Evolutionary conservation across 2,113 vertebrate genomes (phyloP), one percentile per base, ranked within the genome.

Genomic region (Edolisoma coerulescens): DNA sequence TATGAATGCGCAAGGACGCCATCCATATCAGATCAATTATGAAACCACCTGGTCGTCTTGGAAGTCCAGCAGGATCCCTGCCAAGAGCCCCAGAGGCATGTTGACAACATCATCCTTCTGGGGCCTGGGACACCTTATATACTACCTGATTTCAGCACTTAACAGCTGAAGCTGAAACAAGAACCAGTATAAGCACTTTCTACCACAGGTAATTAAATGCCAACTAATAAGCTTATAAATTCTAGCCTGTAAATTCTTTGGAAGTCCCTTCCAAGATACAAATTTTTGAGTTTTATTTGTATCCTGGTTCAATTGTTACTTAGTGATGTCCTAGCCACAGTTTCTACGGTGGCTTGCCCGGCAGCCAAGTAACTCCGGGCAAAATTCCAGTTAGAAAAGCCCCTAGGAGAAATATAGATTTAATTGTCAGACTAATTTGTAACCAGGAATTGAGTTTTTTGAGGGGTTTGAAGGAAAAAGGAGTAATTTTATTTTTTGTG

Each of bases 41-140:
- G 16, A 76, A 89, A 81, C 16, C 39, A 65, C 7, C 22, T 61
- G 28, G 18, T 35, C 74, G 7, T 47, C 65, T 61, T 49, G 57
- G 12, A 87, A 85, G 61, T 39, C n/a, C 57, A 65, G 15, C 7
- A 67, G 37, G 39, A 28, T 3, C 15, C 16, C 22, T 71, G 49
- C 11, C 33, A 88, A 44, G 39, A 50, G 33, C 13, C 84, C 24
- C 24, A 52, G 54, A 70, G 5, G 5, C 28, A 30, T 3, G 13
- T 28, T 33, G 33, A 78, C 33, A 84, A 1, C 19, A 17, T 41
- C 11, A 22, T 26, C 16, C 44, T 69, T 47, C 44, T 35, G 26
- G 5, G 12, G 4, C 33, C 8, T 0, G 1, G 39, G 27, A 26
- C 24, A 42, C 16, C 18, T 30, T 7, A 35, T 5, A 13, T 22